phyloP scores from a whole-genome alignment of 2,797 vertebrate genomes.

The Periparus ater region DNA sequence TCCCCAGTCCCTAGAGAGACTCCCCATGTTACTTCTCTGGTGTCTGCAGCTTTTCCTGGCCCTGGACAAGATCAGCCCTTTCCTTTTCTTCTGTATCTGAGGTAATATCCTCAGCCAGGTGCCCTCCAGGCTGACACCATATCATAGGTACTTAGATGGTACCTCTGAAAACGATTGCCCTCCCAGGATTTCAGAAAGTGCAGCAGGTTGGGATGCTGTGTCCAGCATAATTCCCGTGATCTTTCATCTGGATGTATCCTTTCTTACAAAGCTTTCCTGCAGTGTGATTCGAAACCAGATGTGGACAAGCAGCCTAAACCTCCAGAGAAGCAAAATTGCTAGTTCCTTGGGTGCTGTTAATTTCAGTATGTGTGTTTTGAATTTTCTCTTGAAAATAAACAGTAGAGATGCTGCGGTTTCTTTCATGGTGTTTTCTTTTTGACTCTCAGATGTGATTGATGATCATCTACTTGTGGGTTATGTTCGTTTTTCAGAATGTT shows the following conservation, averaged over 20 bases:
- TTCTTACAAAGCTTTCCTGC: not conserved
- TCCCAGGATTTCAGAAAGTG: not conserved
- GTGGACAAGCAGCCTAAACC: not conserved
- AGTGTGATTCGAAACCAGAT: constrained; percentile 12
- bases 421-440: constrained; percentile 49
- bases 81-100: not conserved
- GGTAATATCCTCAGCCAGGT: not conserved
- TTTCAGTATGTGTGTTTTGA: not conserved
- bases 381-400: constrained; percentile 41
- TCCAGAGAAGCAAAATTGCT: not conserved
- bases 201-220: not conserved
- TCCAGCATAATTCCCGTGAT: constrained; percentile 24
- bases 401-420: constrained; percentile 12
- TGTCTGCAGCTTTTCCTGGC: not conserved
- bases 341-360: not conserved
- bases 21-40: not conserved
- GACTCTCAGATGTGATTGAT: constrained; percentile 65
- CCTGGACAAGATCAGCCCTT: not conserved
- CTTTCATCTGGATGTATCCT: constrained; percentile 25
- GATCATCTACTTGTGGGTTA: constrained; percentile 55
- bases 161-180: not conserved
- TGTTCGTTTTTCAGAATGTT: constrained; percentile 58
- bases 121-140: not conserved
- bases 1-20: not conserved
- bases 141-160: not conserved